phyloP scores from a whole-genome alignment of 2,888 invertebrate genomes.

The Dyspetes luteomarginatus region DNA sequence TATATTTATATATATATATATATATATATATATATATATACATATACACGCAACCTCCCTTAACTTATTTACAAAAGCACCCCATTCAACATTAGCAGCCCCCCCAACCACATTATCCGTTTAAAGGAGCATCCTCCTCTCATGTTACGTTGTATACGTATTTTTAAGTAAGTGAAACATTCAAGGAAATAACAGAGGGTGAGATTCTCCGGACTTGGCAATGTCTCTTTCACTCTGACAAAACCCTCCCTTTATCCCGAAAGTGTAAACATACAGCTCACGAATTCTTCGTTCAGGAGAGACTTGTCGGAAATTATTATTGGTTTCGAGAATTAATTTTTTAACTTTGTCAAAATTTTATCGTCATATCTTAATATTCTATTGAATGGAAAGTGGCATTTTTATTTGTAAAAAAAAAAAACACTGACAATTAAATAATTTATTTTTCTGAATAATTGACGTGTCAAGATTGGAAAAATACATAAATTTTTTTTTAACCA shows the following conservation, averaged over 20 bases:
- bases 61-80: background rate
- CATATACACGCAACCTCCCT: background rate
- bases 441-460: no score
- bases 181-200: conserved; percentile 17
- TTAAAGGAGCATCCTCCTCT: conserved; percentile 1
- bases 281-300: background rate
- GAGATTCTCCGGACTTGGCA: background rate
- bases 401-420: background rate
- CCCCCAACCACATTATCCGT: conserved; percentile 19
- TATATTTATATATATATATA: background rate
- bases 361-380: no score
- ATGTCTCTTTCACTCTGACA: background rate
- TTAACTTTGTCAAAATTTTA: conserved; percentile 1
- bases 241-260: background rate
- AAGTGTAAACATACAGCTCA: background rate
- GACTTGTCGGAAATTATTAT: background rate
- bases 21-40: background rate
- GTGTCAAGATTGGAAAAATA: no score
- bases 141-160: background rate
- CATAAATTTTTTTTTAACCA: no score
- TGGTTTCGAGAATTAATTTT: background rate
- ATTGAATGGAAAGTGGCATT: no score
- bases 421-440: no score
- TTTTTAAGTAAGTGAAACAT: background rate
- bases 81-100: background rate